Evolutionary conservation across 2,888 invertebrate genomes (phyloP).

Genomic region (Pandemis heparana): DNA sequence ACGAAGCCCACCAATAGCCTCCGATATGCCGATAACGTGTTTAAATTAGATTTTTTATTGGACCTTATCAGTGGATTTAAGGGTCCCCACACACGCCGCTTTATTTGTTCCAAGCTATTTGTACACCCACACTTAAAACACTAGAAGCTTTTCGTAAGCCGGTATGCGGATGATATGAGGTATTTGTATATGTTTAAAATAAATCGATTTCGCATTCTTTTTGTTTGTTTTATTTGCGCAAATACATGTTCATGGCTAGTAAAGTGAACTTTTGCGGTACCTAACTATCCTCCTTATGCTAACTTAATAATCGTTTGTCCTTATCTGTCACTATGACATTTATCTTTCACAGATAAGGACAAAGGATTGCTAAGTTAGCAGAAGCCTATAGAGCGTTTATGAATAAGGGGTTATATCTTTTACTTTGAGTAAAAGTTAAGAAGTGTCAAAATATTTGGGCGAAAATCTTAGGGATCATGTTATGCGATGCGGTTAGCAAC

Average conservation of each 20-base stretch:
- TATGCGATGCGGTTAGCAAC: no score
- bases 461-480: no score
- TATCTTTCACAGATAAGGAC: no score
- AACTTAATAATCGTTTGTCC: no score
- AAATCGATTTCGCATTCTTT: not conserved
- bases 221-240: not conserved
- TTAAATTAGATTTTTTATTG: slow-evolving; percentile 81
- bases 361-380: no score
- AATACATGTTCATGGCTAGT: not conserved
- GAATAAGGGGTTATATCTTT: no score
- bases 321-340: no score
- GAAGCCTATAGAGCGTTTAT: no score
- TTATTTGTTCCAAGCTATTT: slow-evolving; percentile 53
- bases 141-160: slow-evolving; percentile 36
- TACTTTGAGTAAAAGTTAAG: no score
- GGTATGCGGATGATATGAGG: not conserved
- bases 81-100: slow-evolving; percentile 61
- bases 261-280: no score
- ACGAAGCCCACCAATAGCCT: slow-evolving; percentile 63
- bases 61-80: slow-evolving; percentile 66
- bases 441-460: no score
- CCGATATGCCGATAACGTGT: slow-evolving; percentile 71
- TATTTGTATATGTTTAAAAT: slow-evolving; percentile 4
- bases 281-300: no score
- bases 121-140: slow-evolving; percentile 49